Percentiles rank a stretch among this genome's conserved stretches.
These are phyloP conservation scores for Sebastes hubbsi DNA, from an alignment of 2,797 vertebrate genomes.

Conservation along the genomic window DNA sequence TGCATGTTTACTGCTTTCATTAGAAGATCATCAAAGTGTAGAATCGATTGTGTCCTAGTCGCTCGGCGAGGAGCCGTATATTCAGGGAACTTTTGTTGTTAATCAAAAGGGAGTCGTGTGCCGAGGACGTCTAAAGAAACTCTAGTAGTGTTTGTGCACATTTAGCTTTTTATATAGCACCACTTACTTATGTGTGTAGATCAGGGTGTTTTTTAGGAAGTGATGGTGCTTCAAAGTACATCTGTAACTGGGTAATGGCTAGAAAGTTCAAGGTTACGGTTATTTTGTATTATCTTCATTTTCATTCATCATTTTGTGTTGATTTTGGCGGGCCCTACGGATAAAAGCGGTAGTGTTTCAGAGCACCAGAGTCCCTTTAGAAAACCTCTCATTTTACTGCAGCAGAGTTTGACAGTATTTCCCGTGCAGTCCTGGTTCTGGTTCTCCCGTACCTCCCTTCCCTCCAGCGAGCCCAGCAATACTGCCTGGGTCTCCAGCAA, in stretches of 20 bases:
- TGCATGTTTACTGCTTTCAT: slow-evolving; percentile 75
- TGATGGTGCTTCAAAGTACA: slow-evolving; percentile 15
- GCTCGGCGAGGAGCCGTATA: slow-evolving; percentile 35
- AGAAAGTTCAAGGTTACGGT: no score
- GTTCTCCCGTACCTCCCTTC: no score
- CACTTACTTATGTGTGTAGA: background rate
- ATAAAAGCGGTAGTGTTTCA: no score
- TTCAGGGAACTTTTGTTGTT: slow-evolving; percentile 48
- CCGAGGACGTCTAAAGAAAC: background rate
- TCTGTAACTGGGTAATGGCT: background rate
- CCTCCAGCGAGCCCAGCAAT: no score
- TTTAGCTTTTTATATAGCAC: slow-evolving; percentile 18
- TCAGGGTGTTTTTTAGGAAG: background rate
- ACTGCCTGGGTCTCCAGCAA: no score
- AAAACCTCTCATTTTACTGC: no score
- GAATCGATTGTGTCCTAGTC: slow-evolving; percentile 51
- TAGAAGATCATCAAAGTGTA: slow-evolving; percentile 72
- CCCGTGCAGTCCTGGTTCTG: no score
- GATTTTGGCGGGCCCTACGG: no score
- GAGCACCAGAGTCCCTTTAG: no score
- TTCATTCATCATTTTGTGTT: no score
- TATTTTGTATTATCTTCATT: no score
- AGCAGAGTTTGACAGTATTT: no score
- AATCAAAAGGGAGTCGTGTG: slow-evolving; percentile 8
- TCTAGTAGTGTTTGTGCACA: background rate